Evolutionary conservation across 2,797 vertebrate species (phyloP), one percentile per base, ranked within the genome.

Genomic region (Distichodus sexfasciatus): DNA sequence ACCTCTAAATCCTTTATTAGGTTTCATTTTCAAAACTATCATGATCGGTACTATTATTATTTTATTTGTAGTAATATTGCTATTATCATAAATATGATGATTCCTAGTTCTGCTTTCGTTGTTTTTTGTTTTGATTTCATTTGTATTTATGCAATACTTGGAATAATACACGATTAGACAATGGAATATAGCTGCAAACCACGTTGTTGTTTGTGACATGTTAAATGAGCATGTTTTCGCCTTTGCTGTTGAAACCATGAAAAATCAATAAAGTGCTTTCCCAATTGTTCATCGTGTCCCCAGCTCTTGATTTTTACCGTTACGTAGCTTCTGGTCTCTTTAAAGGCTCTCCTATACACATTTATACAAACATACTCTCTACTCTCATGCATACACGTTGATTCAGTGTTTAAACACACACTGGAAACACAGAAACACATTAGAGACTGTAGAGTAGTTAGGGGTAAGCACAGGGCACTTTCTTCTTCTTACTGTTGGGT

Each of bases 241-340:
- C 91, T 94, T 93, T 96, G 92, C 94, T 98, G 95, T 96, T 96
- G 94, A 95, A 95, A 95, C 95, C 94, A 92, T 91, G 94, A 93
- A 94, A 95, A 93, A 95, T 91, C 93, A 98, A 99, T 99, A 99
- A 99, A 99, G 94, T 92, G 92, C 94, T 99, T 99, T 98, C 95
- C 94, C 95, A 98, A 96, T 97, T 94, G 92, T 93, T 92, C 84
- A 87, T 86, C 91, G 92, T 97, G 95, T 98, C 90, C 91, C 91
- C 92, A 93, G 93, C 94, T 93, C 93, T 98, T 90, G 92, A 84
- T 90, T 95, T 94, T 94, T 84, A 77, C 87, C 81, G 83, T 85
- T 84, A 82, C 83, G 83, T 75, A 74, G 40, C 84, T 86, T 77
- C 67, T 77, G 76, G 76, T 66, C 71, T 77, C 75, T 66, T n/a